Evolutionary conservation across 2,113 vertebrate species (phyloP), one percentile per base, ranked within the genome.

Genomic region (Emydocephalus ijimae): DNA sequence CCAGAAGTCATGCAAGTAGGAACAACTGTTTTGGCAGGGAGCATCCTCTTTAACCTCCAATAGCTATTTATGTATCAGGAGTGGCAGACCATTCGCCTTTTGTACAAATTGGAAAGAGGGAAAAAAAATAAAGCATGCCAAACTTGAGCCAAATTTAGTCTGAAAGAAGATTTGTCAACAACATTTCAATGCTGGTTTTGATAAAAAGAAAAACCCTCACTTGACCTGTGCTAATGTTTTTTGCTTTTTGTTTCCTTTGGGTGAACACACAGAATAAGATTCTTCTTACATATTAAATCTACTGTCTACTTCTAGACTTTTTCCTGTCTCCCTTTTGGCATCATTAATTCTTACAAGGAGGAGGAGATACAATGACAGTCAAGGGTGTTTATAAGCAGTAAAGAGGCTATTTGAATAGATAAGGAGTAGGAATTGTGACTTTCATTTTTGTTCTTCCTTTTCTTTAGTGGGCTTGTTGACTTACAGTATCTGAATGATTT

Each of bases 161-260:
- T 87, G 94, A 94, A 89, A 94, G 93, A 34, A 48, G 92, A 96
- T 97, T 96, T 81, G 96, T 95, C 94, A 93, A 94, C 54, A 91
- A 81, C 85, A 88, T 96, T 93, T 95, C 95, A 91, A 88, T 94
- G 43, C 57, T 89, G 0, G 74, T 0, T 88, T 94, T 94, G 95
- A 95, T 91, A 7, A 90, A n/a, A 69, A 95, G 39, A 45, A 94
- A 91, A 3, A 0, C 87, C n/a, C 93, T 11, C 85, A 94, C 93
- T 93, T 94, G 90, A 85, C 81, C 29, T 64, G 89, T 48, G 88
- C 93, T 0, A 0, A 1, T 61, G 59, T 43, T 43, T 5, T 57
- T 56, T 59, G 8, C 8, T 59, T 26, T 69, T 14, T 64, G 94
- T 96, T 96, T 93, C 56, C 86, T 9, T 18, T 91, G 69, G 39